phyloP scores from a whole-genome alignment of 2,888 invertebrate genomes.

The Parnassius glacialis region DNA sequence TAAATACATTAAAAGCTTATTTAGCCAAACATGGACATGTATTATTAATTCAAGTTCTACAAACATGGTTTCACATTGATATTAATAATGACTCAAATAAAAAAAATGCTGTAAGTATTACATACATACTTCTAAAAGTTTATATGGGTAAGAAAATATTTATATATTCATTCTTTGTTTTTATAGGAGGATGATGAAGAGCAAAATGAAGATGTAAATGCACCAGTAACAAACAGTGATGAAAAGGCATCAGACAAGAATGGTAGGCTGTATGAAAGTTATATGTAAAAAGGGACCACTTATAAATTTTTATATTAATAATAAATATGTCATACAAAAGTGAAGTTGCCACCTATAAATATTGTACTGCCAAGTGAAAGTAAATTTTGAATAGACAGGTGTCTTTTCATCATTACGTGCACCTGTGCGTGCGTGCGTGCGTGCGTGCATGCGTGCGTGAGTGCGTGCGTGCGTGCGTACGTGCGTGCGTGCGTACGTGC shows the following conservation, averaged over 20 bases:
- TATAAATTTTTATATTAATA: too few species aligned
- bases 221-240: conserved; percentile 46
- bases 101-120: conserved; percentile 56
- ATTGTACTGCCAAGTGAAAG: too few species aligned
- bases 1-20: conserved; percentile 83
- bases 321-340: too few species aligned
- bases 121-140: not conserved
- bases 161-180: not conserved
- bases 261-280: conserved; percentile 41
- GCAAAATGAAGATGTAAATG: conserved; percentile 56
- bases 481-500: too few species aligned
- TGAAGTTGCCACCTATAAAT: too few species aligned
- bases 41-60: conserved; percentile 84
- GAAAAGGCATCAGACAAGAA: conserved; percentile 51
- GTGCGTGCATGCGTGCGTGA: too few species aligned
- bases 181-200: conserved; percentile 68
- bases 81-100: conserved; percentile 72
- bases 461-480: too few species aligned
- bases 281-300: too few species aligned
- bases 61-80: conserved; percentile 83
- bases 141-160: too few species aligned
- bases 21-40: conserved; percentile 86
- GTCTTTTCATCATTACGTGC: too few species aligned
- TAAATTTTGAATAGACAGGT: too few species aligned
- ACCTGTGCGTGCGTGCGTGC: too few species aligned